Evolutionary conservation across 2,113 vertebrate species (phyloP).

Genomic region (Plecotus auritus): DNA sequence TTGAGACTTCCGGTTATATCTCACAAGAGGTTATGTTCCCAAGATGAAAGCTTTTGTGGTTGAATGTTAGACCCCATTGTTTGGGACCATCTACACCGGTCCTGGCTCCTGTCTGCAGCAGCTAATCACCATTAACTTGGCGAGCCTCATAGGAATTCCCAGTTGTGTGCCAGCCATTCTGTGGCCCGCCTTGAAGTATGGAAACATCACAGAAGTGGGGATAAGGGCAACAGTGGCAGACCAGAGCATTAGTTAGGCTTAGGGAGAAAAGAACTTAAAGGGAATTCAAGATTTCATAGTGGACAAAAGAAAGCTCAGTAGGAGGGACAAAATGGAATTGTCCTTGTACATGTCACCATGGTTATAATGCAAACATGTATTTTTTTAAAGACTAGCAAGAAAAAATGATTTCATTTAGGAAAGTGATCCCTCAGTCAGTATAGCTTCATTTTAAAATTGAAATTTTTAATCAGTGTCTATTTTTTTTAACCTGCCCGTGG

Average conservation of each 20-base stretch:
- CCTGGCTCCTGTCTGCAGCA: background rate
- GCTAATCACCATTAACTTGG: slow-evolving; percentile 44
- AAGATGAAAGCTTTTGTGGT: slow-evolving; percentile 58
- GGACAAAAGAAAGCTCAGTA: slow-evolving; percentile 57
- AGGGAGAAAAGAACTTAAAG: slow-evolving; percentile 51
- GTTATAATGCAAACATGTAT: slow-evolving; percentile 47
- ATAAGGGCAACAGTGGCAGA: slow-evolving; percentile 40
- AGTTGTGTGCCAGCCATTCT: slow-evolving; percentile 49
- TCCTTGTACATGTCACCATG: slow-evolving; percentile 12
- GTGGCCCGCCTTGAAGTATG: slow-evolving; percentile 56
- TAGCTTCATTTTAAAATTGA: slow-evolving; percentile 39
- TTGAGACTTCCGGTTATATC: slow-evolving; percentile 60
- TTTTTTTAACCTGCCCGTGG: background rate
- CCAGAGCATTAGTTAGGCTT: slow-evolving; percentile 38
- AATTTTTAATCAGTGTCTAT: slow-evolving; percentile 37
- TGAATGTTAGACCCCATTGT: slow-evolving; percentile 44
- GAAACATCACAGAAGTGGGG: slow-evolving; percentile 65
- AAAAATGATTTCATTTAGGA: slow-evolving; percentile 50
- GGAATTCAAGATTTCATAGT: slow-evolving; percentile 52
- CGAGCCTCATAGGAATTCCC: slow-evolving; percentile 46
- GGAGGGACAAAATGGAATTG: slow-evolving; percentile 45
- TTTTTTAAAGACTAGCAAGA: slow-evolving; percentile 2
- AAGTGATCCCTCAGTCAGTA: background rate
- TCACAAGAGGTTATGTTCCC: slow-evolving; percentile 57
- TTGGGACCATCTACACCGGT: background rate